phyloP scores from a whole-genome alignment of 2,888 invertebrate species.

The Electrophaes corylata region DNA sequence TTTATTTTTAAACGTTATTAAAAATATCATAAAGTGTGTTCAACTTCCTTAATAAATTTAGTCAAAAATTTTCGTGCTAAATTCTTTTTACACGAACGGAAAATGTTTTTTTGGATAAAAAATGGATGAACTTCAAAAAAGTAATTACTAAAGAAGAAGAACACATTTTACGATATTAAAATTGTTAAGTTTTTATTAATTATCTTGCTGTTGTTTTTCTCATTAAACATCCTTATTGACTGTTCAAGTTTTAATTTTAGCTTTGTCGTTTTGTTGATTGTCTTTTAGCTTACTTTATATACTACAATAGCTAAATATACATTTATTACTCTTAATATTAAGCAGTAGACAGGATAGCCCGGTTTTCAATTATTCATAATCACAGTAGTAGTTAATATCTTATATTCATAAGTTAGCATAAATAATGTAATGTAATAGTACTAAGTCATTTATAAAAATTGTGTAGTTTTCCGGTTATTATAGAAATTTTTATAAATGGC shows the following conservation, averaged over 20 bases:
- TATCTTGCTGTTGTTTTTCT: conserved; percentile 78
- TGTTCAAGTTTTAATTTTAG: conserved; percentile 69
- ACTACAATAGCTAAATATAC: conserved; percentile 78
- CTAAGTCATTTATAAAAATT: conserved; percentile 46
- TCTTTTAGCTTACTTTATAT: conserved; percentile 67
- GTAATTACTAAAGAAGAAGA: conserved; percentile 4
- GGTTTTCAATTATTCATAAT: conserved; percentile 79
- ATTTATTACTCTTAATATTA: conserved; percentile 74
- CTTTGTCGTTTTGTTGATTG: conserved; percentile 71
- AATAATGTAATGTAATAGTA: conserved; percentile 80
- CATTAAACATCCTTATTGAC: conserved; percentile 79
- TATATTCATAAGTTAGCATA: conserved; percentile 74
- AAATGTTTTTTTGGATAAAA: not conserved
- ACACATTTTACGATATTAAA: conserved; percentile 39
- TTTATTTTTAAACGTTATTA: conserved; percentile 63
- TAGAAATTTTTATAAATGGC: conserved; percentile 57
- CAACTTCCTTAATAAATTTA: not conserved
- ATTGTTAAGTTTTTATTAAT: conserved; percentile 77
- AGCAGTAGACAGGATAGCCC: conserved; percentile 82
- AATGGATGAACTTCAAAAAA: conserved; percentile 8
- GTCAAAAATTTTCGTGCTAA: not conserved
- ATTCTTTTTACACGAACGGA: no score
- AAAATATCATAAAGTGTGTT: conserved; percentile 42
- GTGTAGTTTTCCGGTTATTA: conserved; percentile 23
- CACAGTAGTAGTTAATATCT: conserved; percentile 73